Evolutionary conservation across 2,797 vertebrate genomes (phyloP), one percentile per base, ranked within the genome.

Genomic region (Mus spretus): DNA sequence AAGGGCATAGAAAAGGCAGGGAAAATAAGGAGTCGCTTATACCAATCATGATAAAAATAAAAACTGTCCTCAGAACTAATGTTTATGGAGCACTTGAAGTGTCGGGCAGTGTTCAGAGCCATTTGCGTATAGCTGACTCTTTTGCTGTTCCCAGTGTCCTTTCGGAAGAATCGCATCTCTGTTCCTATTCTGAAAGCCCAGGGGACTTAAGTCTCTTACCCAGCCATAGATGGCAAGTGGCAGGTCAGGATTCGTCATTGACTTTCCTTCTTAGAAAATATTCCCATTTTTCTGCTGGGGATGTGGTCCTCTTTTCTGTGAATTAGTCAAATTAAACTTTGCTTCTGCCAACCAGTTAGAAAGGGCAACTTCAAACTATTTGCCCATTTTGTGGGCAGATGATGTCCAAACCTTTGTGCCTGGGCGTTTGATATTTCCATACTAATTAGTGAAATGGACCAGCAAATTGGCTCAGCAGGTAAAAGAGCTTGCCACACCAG

Each of bases 301-400:
- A 15, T 19, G 1, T 5, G 70, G 37, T 59, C 85, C 92, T 86
- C 28, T 81, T 67, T 75, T 79, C 55, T 75, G 53, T 72, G 22
- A 15, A 26, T 91, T 59, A 55, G 47, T 50, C 3, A 8, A 82
- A 28, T 34, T 26, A 40, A n/a, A 67, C 72, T 63, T 89, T 40
- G 67, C 34, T 80, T 93, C 84, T 65, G 53, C 31, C 63, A 22
- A 20, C 65, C 37, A n/a, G 31, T 86, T 86, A 82, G 85, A 93
- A 90, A 90, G 31, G 37, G 17, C 53, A 65, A 9, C 93, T 92
- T 74, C 59, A 37, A 34, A 13, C 19, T 15, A 50, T 26, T 75
- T 72, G 7, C 40, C 24, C 44, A 8, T 47, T 59, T 14, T 4
- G 24, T 50, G 28, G 55, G 53, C 31, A 94, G 55, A 82, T 78